phyloP scores from a whole-genome alignment of 2,113 vertebrate species.

The Chrysochloris asiatica region DNA sequence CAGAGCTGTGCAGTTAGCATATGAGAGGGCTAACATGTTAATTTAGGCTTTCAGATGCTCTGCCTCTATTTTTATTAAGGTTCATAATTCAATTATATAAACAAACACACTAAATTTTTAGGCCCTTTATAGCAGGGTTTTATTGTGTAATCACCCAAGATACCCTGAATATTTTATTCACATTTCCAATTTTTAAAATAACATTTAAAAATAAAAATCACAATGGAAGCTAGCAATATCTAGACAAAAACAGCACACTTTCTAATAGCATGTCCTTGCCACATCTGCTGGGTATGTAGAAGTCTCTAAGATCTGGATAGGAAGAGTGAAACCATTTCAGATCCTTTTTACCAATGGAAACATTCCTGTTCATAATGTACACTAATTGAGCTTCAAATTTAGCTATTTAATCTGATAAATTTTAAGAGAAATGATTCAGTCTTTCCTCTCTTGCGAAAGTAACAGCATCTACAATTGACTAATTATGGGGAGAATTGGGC shows the following conservation, averaged over 20 bases:
- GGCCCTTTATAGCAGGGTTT: neutral
- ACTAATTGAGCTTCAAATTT: conserved; percentile 55
- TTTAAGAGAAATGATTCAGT: conserved; percentile 42
- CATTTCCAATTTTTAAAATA: neutral
- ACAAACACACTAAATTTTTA: neutral
- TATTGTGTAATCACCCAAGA: neutral
- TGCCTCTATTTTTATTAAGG: neutral
- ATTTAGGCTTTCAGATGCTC: neutral
- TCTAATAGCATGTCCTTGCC: neutral
- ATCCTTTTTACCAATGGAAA: neutral
- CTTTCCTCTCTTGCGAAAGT: conserved; percentile 61
- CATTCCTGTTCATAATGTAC: conserved; percentile 56
- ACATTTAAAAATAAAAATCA: neutral
- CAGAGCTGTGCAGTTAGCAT: too few relatives aligned
- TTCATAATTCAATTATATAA: neutral
- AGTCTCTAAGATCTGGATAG: neutral
- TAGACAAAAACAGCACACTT: neutral
- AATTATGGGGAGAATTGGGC: conserved; percentile 73
- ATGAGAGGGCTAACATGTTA: neutral
- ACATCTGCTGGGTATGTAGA: neutral
- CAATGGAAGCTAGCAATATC: conserved; percentile 39
- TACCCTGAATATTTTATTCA: neutral
- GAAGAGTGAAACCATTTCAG: neutral
- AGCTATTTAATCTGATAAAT: conserved; percentile 7
- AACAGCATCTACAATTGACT: conserved; percentile 68